phyloP scores from a whole-genome alignment of 2,113 vertebrate species.

The Connochaetes taurinus region DNA sequence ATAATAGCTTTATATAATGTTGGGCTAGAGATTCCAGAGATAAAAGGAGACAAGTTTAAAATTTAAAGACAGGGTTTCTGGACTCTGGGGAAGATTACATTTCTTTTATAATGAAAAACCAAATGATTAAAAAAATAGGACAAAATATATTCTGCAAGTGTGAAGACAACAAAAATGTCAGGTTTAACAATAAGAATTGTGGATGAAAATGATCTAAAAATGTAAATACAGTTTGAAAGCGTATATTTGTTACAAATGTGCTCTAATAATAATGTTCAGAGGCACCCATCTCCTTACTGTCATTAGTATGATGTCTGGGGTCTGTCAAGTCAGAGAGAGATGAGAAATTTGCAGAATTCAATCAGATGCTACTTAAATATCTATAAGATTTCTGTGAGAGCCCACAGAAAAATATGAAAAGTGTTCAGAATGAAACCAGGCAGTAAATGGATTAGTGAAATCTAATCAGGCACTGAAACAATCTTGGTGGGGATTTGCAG shows the following conservation, averaged over 20 bases:
- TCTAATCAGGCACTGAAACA: background rate
- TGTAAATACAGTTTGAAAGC: background rate
- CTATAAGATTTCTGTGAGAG: slow-evolving; percentile 17
- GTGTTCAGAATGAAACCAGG: background rate
- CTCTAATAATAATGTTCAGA: background rate
- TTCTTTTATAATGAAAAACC: background rate
- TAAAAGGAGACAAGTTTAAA: background rate
- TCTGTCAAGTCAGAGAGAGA: background rate
- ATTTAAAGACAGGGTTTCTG: background rate
- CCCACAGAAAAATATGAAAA: background rate
- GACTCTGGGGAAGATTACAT: background rate
- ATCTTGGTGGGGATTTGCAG: background rate
- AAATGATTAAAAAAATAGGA: background rate
- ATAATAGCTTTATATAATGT: background rate
- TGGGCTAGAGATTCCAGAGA: background rate
- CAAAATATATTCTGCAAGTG: background rate
- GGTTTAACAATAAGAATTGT: background rate
- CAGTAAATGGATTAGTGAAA: slow-evolving; percentile 37
- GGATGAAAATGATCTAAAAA: background rate
- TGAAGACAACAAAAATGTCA: background rate
- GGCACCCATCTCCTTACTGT: background rate
- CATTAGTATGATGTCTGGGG: background rate
- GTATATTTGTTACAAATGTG: background rate
- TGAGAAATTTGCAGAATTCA: background rate
- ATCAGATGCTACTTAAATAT: slow-evolving; percentile 26